Base-by-base conservation (phyloP, 2,113 vertebrate species). In the Gymnobelideus leadbeateri region DNA sequence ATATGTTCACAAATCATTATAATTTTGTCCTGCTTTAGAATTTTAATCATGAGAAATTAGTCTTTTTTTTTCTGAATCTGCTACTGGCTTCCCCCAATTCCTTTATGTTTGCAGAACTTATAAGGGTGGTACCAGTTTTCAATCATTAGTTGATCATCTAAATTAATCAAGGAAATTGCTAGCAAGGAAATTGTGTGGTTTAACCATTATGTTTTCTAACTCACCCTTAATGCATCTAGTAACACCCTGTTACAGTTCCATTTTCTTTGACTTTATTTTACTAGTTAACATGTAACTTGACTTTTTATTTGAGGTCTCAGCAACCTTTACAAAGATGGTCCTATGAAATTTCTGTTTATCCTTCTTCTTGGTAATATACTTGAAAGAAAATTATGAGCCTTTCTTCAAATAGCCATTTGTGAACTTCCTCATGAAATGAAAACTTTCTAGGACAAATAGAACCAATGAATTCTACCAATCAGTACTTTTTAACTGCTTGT, bases 81-180 rank as follows among this genome's bases (percentile, higher is more conserved):
- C 19, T 43, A 43, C n/a, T 19, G 43, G 68, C 7, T 43, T 43
- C 43, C 21, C 61, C n/a, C 6, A 84, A 84, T 43, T 84, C 68
- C 7, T 84, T 84, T 84, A 57, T 57, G n/a, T 43, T n/a, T 43
- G 19, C 1, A 84, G 19, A 84, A 43, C 1, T 84, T 43, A 43
- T 84, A 43, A 43, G 7, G n/a, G 16, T 84, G 68, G 93, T 96
- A 97, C 91, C 97, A 97, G 97, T 97, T 97, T 96, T 94, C 91
- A 95, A 90, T 96, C 95, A 96, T 50, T 90, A n/a, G 0, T 0
- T 96, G 94, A 51, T 0, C 52, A 77, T 96, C 91, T 90, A 96
- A 92, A 95, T 52, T 89, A 96, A 93, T 93, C 54, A 92, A 4
- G 84, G 93, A 97, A 94, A 96, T 19, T 89, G 49, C 96, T 57